A percentile compares a stretch with the other conserved stretches of the same genome.
Conservation (phyloP, 2,113 vertebrate genomes). For the Nerophis lumbriciformis region DNA sequence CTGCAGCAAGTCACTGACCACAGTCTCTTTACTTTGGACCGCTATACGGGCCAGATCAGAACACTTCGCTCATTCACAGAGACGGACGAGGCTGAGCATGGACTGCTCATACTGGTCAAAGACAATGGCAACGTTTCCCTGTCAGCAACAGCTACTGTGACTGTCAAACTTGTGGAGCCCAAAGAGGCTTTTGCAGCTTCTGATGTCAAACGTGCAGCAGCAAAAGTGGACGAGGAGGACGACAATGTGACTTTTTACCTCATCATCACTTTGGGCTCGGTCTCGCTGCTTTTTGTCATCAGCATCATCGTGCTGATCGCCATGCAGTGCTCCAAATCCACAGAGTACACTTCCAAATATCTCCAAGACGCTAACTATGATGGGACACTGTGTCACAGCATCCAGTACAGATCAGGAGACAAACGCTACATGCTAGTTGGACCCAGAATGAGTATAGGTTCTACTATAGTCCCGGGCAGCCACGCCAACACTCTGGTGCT, state of each 20-base stretch:
- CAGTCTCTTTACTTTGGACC: slow-evolving; percentile 57
- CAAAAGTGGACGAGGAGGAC: slow-evolving; percentile 33
- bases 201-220: slow-evolving; percentile 41
- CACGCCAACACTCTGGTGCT: slow-evolving; percentile 53
- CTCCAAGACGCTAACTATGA: slow-evolving; percentile 46
- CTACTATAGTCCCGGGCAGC: slow-evolving; percentile 48
- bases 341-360: slow-evolving; percentile 42
- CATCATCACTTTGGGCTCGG: slow-evolving; percentile 54
- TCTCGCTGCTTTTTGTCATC: slow-evolving; percentile 55
- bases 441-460: slow-evolving; percentile 58
- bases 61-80: slow-evolving; percentile 59
- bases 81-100: slow-evolving; percentile 56
- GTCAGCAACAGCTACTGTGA: slow-evolving; percentile 61
- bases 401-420: slow-evolving; percentile 58
- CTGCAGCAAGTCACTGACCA: slow-evolving; percentile 55
- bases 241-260: slow-evolving; percentile 53
- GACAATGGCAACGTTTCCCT: slow-evolving; percentile 62
- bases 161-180: slow-evolving; percentile 56
- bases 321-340: slow-evolving; percentile 53
- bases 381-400: slow-evolving; percentile 52
- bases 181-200: slow-evolving; percentile 60
- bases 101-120: slow-evolving; percentile 61
- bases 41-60: slow-evolving; percentile 63
- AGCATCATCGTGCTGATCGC: slow-evolving; percentile 50
- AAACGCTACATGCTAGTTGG: slow-evolving; percentile 62